Evolutionary conservation across 2,113 vertebrate genomes (phyloP).

Genomic region (Tragelaphus imberbis): DNA sequence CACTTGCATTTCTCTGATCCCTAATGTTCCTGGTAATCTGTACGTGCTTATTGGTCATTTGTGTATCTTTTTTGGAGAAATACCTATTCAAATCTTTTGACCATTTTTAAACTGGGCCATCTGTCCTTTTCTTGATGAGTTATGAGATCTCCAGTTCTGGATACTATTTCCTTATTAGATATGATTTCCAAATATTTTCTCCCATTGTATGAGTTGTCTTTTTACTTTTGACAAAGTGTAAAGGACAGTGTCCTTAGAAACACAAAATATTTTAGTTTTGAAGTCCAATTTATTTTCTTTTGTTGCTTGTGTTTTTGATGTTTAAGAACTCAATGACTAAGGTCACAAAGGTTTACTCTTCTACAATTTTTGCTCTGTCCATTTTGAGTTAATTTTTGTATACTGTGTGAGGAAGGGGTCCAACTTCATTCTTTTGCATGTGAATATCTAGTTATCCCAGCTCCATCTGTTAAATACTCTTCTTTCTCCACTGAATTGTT

Average conservation of each 20-base stretch:
- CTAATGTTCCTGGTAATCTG: neutral
- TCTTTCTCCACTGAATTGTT: neutral
- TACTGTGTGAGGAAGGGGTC: neutral
- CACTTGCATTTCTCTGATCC: neutral
- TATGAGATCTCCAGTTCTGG: neutral
- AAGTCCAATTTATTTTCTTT: neutral
- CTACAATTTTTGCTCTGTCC: neutral
- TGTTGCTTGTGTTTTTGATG: neutral
- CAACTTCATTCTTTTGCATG: neutral
- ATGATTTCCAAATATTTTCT: neutral
- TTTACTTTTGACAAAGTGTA: neutral
- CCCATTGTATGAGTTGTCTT: neutral
- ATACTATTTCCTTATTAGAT: neutral
- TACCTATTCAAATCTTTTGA: neutral
- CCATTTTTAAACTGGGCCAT: neutral
- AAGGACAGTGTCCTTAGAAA: neutral
- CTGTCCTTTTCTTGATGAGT: neutral
- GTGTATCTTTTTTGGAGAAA: neutral
- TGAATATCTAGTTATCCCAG: neutral
- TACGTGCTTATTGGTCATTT: neutral
- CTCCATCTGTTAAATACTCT: neutral
- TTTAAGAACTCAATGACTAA: slow-evolving; percentile 4
- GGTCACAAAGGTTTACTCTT: neutral
- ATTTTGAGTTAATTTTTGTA: neutral
- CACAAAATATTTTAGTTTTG: neutral